Conservation (phyloP, 2,888 invertebrate genomes). For the Aleiodes leptofemur region DNA sequence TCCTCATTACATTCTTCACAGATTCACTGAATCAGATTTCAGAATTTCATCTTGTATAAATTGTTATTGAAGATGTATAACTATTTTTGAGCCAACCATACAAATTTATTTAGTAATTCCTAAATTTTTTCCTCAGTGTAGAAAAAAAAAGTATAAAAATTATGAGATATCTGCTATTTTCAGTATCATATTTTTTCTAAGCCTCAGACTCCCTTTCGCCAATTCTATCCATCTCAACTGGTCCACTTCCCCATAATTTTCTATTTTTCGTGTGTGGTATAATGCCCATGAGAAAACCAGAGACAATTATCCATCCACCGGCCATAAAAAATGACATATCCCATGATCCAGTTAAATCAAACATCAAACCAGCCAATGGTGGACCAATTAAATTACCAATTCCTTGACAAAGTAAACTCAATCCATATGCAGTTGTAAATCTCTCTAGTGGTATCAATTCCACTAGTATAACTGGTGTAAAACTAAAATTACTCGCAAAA, state of each 20-base stretch:
- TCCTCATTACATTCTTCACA: too few species aligned
- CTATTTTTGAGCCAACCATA: too few species aligned
- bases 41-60: too few species aligned
- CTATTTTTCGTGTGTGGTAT: constrained; percentile 83
- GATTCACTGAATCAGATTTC: too few species aligned
- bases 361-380: constrained; percentile 89
- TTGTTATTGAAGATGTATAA: too few species aligned
- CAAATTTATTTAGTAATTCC: too few species aligned
- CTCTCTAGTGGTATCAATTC: constrained; percentile 92
- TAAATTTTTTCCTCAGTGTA: too few species aligned
- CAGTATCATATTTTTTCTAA: constrained; percentile 39
- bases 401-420: constrained; percentile 92
- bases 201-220: constrained; percentile 66
- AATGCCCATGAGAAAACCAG: constrained; percentile 83
- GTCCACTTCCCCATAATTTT: constrained; percentile 78
- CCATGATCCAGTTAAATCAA: constrained; percentile 84
- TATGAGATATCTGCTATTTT: too few species aligned
- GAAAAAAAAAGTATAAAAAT: not conserved
- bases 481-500: constrained; percentile 93
- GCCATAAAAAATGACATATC: constrained; percentile 88
- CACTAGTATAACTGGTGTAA: constrained; percentile 92
- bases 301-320: constrained; percentile 87
- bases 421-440: constrained; percentile 94
- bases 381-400: constrained; percentile 95
- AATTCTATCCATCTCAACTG: constrained; percentile 75